phyloP scores from a whole-genome alignment of 2,888 invertebrate genomes.

The Epinotia bilunana region DNA sequence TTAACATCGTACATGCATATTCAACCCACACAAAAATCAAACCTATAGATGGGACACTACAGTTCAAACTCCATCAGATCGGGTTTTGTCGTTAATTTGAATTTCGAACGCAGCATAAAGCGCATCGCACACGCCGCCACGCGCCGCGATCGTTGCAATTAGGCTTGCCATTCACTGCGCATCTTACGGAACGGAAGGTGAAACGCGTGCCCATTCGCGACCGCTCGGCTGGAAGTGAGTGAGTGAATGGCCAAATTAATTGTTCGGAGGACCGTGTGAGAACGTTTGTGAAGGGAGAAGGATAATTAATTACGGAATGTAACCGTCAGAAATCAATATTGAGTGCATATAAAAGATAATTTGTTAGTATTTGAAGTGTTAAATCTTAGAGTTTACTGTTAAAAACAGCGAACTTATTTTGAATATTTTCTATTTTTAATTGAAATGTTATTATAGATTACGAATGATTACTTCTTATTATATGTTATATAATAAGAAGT shows the following conservation, averaged over 20 bases:
- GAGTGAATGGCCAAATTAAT: constrained; percentile 62
- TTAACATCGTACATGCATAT: constrained; percentile 36
- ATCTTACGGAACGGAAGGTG: constrained; percentile 51
- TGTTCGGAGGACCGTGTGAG: constrained; percentile 57
- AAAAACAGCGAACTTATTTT: no score
- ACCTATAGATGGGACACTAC: neutral
- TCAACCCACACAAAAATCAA: neutral
- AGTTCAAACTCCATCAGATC: neutral
- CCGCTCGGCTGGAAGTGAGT: constrained; percentile 71
- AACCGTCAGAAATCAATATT: constrained; percentile 4
- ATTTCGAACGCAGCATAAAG: constrained; percentile 41
- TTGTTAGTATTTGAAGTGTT: neutral
- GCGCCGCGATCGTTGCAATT: constrained; percentile 76
- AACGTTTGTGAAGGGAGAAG: constrained; percentile 47
- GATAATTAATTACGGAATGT: constrained; percentile 44
- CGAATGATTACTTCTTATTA: no score
- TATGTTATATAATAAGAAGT: no score
- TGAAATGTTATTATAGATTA: no score
- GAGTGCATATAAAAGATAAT: neutral
- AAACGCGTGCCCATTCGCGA: constrained; percentile 61
- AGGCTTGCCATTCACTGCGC: constrained; percentile 69
- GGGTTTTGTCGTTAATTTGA: constrained; percentile 20
- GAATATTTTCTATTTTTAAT: no score
- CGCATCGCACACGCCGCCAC: constrained; percentile 58
- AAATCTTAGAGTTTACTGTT: no score